These are phyloP conservation scores for Dendrolimus punctatus DNA, from an alignment of 1,140 invertebrate genomes.

Conservation along the genomic window DNA sequence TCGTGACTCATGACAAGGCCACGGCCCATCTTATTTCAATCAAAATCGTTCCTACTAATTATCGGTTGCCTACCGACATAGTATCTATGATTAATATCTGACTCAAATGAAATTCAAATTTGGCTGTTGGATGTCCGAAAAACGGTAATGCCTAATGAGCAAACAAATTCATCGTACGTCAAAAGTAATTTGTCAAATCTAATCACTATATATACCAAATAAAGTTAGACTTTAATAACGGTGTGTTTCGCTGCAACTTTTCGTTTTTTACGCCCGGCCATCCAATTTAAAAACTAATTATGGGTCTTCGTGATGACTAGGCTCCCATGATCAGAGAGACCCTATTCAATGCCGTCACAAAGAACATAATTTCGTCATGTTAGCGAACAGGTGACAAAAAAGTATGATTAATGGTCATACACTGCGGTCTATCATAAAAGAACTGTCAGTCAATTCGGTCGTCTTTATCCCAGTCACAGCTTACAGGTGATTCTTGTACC, in stretches of 20 bases:
- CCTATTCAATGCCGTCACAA: slow-evolving; percentile 43
- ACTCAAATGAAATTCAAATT: slow-evolving; percentile 12
- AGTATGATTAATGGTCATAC: slow-evolving; percentile 53
- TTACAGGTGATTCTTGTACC: slow-evolving; percentile 2
- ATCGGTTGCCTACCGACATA: slow-evolving; percentile 1
- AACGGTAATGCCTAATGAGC: slow-evolving; percentile 27
- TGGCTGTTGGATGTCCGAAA: slow-evolving; percentile 16
- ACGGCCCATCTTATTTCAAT: slow-evolving; percentile 6
- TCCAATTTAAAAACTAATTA: slow-evolving; percentile 69
- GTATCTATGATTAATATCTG: slow-evolving; percentile 14
- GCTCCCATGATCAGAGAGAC: slow-evolving; percentile 41
- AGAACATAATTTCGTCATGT: slow-evolving; percentile 65
- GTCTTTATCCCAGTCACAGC: slow-evolving; percentile 24
- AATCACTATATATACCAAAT: slow-evolving; percentile 44
- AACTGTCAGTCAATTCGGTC: slow-evolving; percentile 34
- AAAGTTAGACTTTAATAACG: slow-evolving; percentile 49
- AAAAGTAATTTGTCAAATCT: slow-evolving; percentile 57
- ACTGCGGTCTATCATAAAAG: slow-evolving; percentile 33
- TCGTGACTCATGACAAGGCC: slow-evolving; percentile 1
- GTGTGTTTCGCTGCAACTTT: slow-evolving; percentile 34
- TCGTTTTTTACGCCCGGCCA: slow-evolving; percentile 38
- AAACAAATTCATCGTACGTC: slow-evolving; percentile 32
- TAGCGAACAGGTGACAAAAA: slow-evolving; percentile 59
- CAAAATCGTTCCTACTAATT: slow-evolving; percentile 2
- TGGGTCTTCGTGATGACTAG: slow-evolving; percentile 43